These are phyloP conservation scores for Seira ritae DNA, from an alignment of 2,888 invertebrate genomes.

Conservation along the genomic window DNA sequence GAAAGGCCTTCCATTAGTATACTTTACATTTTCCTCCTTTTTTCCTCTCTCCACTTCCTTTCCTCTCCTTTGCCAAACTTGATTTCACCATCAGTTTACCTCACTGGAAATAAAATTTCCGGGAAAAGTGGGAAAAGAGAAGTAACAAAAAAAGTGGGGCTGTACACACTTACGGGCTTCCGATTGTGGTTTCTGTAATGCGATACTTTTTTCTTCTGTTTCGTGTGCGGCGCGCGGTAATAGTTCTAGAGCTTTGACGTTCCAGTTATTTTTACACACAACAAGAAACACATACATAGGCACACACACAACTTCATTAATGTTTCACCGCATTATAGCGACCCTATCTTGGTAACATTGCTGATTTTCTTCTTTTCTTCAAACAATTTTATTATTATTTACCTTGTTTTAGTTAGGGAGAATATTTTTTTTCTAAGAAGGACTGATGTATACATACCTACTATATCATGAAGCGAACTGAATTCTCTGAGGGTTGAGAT, in stretches of 20 bases:
- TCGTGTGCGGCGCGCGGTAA: not conserved
- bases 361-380: constrained; percentile 25
- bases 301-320: constrained; percentile 29
- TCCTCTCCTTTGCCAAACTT: constrained; percentile 15
- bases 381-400: constrained; percentile 34
- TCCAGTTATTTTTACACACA: not conserved
- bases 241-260: constrained; percentile 6
- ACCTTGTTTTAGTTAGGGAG: constrained; percentile 5
- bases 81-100: constrained; percentile 4
- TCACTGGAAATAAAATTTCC: constrained; percentile 18
- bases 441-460: not conserved
- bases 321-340: constrained; percentile 24
- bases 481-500: constrained; percentile 3
- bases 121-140: constrained; percentile 7
- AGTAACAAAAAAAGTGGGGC: constrained; percentile 16
- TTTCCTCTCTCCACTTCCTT: not conserved
- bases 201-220: constrained; percentile 9
- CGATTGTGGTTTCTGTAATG: constrained; percentile 19
- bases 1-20: constrained; percentile 17
- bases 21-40: constrained; percentile 4
- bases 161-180: constrained; percentile 19
- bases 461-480: not conserved
- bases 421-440: not conserved
- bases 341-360: not conserved
- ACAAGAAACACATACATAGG: too few relatives aligned